A percentile compares a stretch with the other conserved stretches of the same genome.
Evolutionary conservation across 2,888 invertebrate species (phyloP).

Genomic region (Leptopilina drosophilae): DNA sequence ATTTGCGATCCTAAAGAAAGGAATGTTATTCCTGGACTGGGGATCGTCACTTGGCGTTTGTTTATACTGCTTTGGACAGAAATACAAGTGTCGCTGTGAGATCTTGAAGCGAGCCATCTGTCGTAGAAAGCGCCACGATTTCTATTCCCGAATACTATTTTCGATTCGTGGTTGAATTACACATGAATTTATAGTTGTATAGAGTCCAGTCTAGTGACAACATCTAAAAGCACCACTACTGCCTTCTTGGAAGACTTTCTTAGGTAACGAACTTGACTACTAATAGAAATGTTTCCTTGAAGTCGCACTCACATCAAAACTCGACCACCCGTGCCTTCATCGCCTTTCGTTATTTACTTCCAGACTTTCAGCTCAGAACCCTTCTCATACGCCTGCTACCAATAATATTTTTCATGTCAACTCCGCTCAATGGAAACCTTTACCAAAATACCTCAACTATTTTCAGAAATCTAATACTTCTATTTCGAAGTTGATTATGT

Average conservation of each 20-base stretch:
- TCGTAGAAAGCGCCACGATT: slow-evolving; percentile 52
- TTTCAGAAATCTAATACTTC: slow-evolving; percentile 1
- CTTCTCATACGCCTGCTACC: slow-evolving; percentile 19
- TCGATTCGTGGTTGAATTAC: slow-evolving; percentile 57
- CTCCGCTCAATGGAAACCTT: slow-evolving; percentile 27
- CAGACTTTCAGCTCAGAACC: slow-evolving; percentile 29
- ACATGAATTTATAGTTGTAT: slow-evolving; percentile 64
- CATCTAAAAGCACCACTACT: slow-evolving; percentile 50
- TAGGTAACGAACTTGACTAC: slow-evolving; percentile 63
- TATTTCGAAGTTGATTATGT: slow-evolving; percentile 10
- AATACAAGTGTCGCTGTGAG: slow-evolving; percentile 73
- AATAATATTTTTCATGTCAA: slow-evolving; percentile 40
- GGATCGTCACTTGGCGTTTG: slow-evolving; percentile 73
- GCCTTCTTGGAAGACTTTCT: slow-evolving; percentile 62
- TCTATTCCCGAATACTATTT: slow-evolving; percentile 65
- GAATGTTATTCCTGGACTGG: slow-evolving; percentile 72
- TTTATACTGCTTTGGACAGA: slow-evolving; percentile 74
- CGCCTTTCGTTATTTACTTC: slow-evolving; percentile 28
- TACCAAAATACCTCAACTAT: slow-evolving; percentile 16
- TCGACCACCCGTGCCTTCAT: slow-evolving; percentile 59
- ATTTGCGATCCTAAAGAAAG: slow-evolving; percentile 39
- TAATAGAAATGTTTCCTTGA: slow-evolving; percentile 62
- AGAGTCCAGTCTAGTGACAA: slow-evolving; percentile 65
- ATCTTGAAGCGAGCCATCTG: slow-evolving; percentile 73
- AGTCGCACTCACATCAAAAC: slow-evolving; percentile 42